Evolutionary conservation across 2,888 invertebrate species (phyloP).

Genomic region (Xylophagus ater): DNA sequence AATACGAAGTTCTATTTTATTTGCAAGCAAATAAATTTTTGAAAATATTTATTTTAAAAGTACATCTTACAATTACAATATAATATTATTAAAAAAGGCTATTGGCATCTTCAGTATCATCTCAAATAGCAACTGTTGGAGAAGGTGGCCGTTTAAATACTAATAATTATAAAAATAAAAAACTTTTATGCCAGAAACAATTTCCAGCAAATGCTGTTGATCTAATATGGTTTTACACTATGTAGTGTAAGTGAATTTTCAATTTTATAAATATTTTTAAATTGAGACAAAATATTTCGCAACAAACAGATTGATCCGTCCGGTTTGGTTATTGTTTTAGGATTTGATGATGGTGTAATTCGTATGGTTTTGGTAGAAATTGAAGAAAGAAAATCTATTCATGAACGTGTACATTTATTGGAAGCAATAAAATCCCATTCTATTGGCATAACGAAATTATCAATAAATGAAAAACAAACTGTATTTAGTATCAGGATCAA

Average conservation of each 20-base stretch:
- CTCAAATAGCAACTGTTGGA: constrained; percentile 62
- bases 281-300: constrained; percentile 12
- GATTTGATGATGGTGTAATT: constrained; percentile 61
- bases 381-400: not conserved
- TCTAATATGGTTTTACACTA: constrained; percentile 62
- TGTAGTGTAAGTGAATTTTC: constrained; percentile 40
- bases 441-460: constrained; percentile 48
- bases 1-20: too few relatives aligned
- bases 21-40: too few relatives aligned
- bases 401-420: constrained; percentile 25
- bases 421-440: constrained; percentile 58
- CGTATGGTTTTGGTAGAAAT: constrained; percentile 41
- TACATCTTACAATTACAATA: too few relatives aligned
- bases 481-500: constrained; percentile 54
- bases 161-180: constrained; percentile 53
- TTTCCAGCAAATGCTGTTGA: constrained; percentile 48
- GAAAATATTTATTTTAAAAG: too few relatives aligned
- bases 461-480: constrained; percentile 46
- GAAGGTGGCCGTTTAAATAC: constrained; percentile 60
- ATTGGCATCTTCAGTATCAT: constrained; percentile 59
- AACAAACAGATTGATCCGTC: constrained; percentile 52
- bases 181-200: constrained; percentile 48
- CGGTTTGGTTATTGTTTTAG: constrained; percentile 55
- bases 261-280: too few relatives aligned
- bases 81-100: too few relatives aligned